These are phyloP conservation scores for Oscheius sp. DNA, from an alignment of 2,888 invertebrate genomes.

Conservation along the genomic window DNA sequence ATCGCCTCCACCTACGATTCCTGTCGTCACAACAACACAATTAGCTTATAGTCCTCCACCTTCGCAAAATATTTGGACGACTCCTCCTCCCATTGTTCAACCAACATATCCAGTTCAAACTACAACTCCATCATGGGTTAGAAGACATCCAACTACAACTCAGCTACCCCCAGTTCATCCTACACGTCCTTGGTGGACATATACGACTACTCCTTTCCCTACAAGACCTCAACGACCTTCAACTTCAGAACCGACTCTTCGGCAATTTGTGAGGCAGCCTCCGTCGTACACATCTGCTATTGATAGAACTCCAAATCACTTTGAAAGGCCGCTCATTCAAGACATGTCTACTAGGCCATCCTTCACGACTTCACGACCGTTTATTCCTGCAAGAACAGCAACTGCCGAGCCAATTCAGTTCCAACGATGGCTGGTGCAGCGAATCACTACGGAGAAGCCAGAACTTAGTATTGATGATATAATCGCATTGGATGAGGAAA, in stretches of 20 bases:
- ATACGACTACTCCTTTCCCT: not conserved
- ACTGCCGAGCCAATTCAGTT: slow-evolving; percentile 7
- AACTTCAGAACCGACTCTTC: not conserved
- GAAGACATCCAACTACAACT: not conserved
- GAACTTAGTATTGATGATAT: slow-evolving; percentile 44
- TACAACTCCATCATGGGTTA: not conserved
- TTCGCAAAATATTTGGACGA: too few relatives aligned
- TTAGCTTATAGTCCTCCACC: too few relatives aligned
- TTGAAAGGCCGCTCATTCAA: slow-evolving; percentile 2
- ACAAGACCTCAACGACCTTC: not conserved
- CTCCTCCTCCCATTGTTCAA: too few relatives aligned
- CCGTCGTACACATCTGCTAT: slow-evolving; percentile 6
- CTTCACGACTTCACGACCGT: slow-evolving; percentile 1
- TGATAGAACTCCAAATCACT: slow-evolving; percentile 4
- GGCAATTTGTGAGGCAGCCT: slow-evolving; percentile 16
- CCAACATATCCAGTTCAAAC: not conserved
- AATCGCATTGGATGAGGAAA: slow-evolving; percentile 44
- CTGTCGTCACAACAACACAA: too few relatives aligned
- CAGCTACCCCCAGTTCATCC: not conserved
- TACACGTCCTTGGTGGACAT: not conserved
- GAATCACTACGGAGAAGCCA: slow-evolving; percentile 36
- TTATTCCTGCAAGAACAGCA: slow-evolving; percentile 4
- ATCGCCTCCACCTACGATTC: not conserved
- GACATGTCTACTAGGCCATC: slow-evolving; percentile 18
- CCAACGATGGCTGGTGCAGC: slow-evolving; percentile 34